phyloP scores from a whole-genome alignment of 2,113 vertebrate genomes.

The Marmota monax region DNA sequence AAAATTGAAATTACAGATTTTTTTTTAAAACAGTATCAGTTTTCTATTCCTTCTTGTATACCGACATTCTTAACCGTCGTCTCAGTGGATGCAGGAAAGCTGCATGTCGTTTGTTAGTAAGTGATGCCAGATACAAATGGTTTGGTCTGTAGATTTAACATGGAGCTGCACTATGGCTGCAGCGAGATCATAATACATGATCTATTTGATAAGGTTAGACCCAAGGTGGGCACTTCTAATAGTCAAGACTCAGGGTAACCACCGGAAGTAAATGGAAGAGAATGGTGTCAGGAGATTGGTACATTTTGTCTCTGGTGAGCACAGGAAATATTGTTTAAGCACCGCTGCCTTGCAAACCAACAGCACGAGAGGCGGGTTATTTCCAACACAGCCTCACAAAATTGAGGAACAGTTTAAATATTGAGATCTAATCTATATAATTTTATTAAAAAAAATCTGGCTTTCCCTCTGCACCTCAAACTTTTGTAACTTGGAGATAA shows the following conservation, averaged over 20 bases:
- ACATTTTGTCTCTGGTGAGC: conserved; percentile 84
- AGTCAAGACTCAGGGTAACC: conserved; percentile 85
- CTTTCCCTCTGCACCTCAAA: conserved; percentile 91
- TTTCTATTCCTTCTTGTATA: conserved; percentile 88
- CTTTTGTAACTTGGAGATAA: conserved; percentile 87
- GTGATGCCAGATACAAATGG: conserved; percentile 83
- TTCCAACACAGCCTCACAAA: conserved; percentile 96
- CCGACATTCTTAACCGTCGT: conserved; percentile 87
- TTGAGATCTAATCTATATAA: conserved; percentile 91
- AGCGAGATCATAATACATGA: conserved; percentile 84
- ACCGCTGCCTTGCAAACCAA: conserved; percentile 94
- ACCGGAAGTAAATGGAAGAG: conserved; percentile 84
- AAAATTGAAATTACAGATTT: conserved; percentile 91
- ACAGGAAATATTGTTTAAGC: conserved; percentile 88
- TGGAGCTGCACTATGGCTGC: conserved; percentile 86
- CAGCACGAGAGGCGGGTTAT: conserved; percentile 90
- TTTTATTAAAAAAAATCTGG: conserved; percentile 88
- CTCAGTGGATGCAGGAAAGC: conserved; percentile 84
- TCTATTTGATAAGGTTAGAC: conserved; percentile 85
- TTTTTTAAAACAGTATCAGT: conserved; percentile 90
- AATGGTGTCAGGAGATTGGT: conserved; percentile 84
- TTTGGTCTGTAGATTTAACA: conserved; percentile 86
- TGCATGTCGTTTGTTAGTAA: conserved; percentile 86
- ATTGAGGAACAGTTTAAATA: conserved; percentile 96
- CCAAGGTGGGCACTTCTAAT: conserved; percentile 82